These are phyloP conservation scores for Acyrthosiphon pisum DNA, from an alignment of 1,140 invertebrate genomes.

Conservation along the genomic window DNA sequence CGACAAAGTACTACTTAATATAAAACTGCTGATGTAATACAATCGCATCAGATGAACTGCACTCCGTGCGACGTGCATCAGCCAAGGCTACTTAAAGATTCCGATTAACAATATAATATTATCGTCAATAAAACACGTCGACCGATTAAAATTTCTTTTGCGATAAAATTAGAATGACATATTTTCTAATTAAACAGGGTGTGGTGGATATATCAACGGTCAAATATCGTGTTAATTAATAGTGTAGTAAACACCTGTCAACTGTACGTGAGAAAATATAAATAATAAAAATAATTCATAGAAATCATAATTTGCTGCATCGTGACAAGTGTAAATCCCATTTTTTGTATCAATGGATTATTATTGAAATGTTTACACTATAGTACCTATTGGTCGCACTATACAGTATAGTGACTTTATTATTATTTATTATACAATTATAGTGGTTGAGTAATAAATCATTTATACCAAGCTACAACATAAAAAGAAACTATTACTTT, in stretches of 20 bases:
- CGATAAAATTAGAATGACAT: conserved; percentile 29
- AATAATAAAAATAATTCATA: conserved; percentile 16
- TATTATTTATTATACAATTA: neutral
- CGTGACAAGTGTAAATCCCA: neutral
- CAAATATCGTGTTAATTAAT: conserved; percentile 31
- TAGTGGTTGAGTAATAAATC: conserved; percentile 13
- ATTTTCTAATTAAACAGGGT: conserved; percentile 35
- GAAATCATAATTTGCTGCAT: neutral
- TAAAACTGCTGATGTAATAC: neutral
- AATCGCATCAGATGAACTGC: neutral
- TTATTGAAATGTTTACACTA: conserved; percentile 8
- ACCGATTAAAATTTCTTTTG: conserved; percentile 37
- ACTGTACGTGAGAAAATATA: conserved; percentile 36
- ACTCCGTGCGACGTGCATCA: neutral
- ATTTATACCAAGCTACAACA: neutral
- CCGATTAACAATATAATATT: neutral
- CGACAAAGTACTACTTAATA: neutral
- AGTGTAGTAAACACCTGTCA: neutral
- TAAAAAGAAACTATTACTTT: conserved; percentile 27
- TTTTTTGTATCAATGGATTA: neutral
- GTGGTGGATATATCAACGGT: neutral
- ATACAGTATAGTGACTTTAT: neutral
- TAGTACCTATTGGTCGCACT: neutral
- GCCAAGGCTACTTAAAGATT: conserved; percentile 28
- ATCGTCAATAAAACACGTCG: conserved; percentile 28